A percentile compares a stretch with the other conserved stretches of the same genome.
These are phyloP conservation scores for Nymphicus hollandicus DNA, from an alignment of 2,113 vertebrate genomes.

Conservation along the genomic window DNA sequence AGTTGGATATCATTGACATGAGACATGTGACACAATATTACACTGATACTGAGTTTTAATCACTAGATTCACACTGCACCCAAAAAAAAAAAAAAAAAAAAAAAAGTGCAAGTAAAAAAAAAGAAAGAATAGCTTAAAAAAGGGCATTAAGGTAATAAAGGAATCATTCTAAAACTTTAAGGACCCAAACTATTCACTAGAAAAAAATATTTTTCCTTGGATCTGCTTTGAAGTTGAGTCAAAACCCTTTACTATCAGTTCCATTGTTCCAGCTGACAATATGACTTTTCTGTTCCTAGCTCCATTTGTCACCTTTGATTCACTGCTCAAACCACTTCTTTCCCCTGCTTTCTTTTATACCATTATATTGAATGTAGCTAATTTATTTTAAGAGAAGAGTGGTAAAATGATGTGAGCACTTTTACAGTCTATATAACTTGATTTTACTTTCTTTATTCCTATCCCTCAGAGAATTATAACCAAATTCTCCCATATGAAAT, in stretches of 20 bases:
- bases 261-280: not conserved
- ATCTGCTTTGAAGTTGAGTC: not conserved
- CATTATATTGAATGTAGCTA: not conserved
- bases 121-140: not conserved
- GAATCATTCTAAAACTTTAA: not conserved
- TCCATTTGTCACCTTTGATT: not conserved
- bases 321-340: not conserved
- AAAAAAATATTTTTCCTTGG: not conserved
- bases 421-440: not conserved
- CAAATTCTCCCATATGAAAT: not conserved
- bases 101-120: not conserved
- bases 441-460: not conserved
- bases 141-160: not conserved
- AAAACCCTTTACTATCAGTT: not conserved
- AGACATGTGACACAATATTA: not conserved
- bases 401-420: not conserved
- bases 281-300: not conserved
- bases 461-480: not conserved
- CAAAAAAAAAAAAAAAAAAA: no score
- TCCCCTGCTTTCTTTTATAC: not conserved
- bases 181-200: not conserved
- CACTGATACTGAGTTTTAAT: not conserved
- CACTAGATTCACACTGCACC: not conserved
- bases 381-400: not conserved
- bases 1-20: not conserved